phyloP scores from a whole-genome alignment of 2,888 invertebrate genomes.

The Aphidoletes aphidimyza region DNA sequence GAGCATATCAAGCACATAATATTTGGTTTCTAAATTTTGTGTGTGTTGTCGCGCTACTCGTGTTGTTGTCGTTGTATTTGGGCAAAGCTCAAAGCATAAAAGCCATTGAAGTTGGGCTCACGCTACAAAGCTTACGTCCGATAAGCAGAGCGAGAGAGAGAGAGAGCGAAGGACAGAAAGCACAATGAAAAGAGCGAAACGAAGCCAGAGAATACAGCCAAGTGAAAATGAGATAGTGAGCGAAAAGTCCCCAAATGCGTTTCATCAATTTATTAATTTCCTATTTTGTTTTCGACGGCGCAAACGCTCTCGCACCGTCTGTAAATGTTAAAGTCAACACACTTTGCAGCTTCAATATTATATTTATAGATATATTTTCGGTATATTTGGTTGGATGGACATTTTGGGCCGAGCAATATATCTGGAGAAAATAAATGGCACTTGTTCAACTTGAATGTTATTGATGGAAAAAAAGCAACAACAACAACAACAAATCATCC shows the following conservation, averaged over 20 bases:
- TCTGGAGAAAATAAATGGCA: too few species aligned
- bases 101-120: neutral
- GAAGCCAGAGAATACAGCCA: neutral
- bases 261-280: constrained; percentile 27
- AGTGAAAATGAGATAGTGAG: neutral
- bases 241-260: neutral
- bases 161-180: neutral
- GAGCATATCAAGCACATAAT: neutral
- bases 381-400: too few species aligned
- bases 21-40: too few species aligned
- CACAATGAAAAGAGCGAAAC: neutral
- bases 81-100: neutral
- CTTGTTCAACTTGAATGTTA: too few species aligned
- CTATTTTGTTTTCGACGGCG: neutral
- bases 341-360: neutral
- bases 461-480: too few species aligned
- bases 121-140: neutral
- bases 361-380: too few species aligned
- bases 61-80: too few species aligned
- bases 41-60: too few species aligned
- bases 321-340: neutral
- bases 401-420: too few species aligned
- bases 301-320: neutral
- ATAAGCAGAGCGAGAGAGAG: neutral
- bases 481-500: too few species aligned